phyloP scores from a whole-genome alignment of 2,797 vertebrate species.

The Uromys caudimaculatus region DNA sequence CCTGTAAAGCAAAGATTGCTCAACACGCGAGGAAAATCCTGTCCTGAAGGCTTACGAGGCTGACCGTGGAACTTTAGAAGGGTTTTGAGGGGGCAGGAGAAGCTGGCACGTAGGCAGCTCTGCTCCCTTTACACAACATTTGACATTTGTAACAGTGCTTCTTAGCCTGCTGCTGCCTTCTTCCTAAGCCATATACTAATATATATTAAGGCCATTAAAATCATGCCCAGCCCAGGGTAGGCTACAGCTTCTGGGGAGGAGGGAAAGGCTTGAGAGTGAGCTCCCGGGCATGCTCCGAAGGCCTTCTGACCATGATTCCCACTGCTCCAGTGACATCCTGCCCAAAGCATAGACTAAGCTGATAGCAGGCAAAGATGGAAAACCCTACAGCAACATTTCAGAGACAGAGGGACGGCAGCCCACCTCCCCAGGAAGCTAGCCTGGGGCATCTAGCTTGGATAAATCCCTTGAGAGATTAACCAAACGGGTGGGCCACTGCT shows the following conservation, averaged over 20 bases:
- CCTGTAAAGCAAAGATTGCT: constrained; percentile 55
- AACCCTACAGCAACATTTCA: not conserved
- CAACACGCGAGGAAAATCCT: constrained; percentile 63
- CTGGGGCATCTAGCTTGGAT: not conserved
- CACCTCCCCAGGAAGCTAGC: not conserved
- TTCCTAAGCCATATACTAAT: constrained; percentile 56
- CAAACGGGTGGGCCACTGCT: not conserved
- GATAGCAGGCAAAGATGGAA: not conserved
- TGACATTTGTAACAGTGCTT: constrained; percentile 60
- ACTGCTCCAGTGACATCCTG: not conserved
- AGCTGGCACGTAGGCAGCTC: constrained; percentile 57
- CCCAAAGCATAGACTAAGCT: not conserved
- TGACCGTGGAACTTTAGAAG: constrained; percentile 62
- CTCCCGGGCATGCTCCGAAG: not conserved
- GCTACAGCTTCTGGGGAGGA: constrained; percentile 31
- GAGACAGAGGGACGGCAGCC: not conserved
- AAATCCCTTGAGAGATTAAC: not conserved
- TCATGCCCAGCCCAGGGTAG: not conserved
- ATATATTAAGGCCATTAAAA: constrained; percentile 38
- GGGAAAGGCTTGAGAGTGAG: not conserved
- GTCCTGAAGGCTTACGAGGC: constrained; percentile 45
- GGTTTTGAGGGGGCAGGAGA: not conserved
- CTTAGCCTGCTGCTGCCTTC: constrained; percentile 59
- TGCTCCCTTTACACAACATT: constrained; percentile 26
- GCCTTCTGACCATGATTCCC: not conserved